Conservation (phyloP, 37 sponge, comb jelly and placozoan genomes). For the Oopsacas minuta region DNA sequence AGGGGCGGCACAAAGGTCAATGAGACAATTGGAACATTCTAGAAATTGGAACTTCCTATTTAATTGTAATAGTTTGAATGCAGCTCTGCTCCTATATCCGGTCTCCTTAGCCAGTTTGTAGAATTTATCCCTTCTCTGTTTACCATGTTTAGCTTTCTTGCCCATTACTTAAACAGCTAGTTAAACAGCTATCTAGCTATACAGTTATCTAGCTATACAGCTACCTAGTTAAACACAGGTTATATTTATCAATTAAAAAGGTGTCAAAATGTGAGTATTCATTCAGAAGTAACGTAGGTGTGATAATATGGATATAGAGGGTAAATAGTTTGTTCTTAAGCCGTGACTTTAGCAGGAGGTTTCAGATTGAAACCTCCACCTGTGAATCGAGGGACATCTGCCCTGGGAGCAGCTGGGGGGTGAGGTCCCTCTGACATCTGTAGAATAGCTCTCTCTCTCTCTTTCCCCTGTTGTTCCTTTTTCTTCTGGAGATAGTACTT, state of each 20-base stretch:
- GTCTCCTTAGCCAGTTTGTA: constrained; percentile 97
- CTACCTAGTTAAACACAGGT: neutral
- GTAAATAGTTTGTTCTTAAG: constrained; percentile 1
- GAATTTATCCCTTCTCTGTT: constrained; percentile 77
- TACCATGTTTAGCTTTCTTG: constrained; percentile 80
- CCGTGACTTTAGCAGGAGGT: constrained; percentile 39
- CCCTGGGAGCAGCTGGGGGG: constrained; percentile 35
- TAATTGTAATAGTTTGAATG: constrained; percentile 94
- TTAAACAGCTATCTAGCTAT: too few species aligned
- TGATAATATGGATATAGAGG: neutral
- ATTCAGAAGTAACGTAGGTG: too few species aligned
- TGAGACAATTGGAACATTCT: constrained; percentile 62
- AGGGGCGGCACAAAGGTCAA: constrained; percentile 97
- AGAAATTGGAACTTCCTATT: constrained; percentile 90
- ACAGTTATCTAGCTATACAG: neutral
- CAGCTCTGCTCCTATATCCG: constrained; percentile 86
- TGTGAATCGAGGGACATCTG: constrained; percentile 70
- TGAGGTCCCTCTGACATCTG: constrained; percentile 57
- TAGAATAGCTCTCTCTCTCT: constrained; percentile 57
- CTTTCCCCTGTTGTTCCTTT: constrained; percentile 67
- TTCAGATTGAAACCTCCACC: constrained; percentile 96
- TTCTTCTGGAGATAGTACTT: constrained; percentile 96
- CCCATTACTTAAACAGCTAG: constrained; percentile 42
- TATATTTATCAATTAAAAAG: too few species aligned
- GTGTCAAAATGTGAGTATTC: too few species aligned